Conservation (phyloP, 1,140 invertebrate species). For the Portunus trituberculatus region DNA sequence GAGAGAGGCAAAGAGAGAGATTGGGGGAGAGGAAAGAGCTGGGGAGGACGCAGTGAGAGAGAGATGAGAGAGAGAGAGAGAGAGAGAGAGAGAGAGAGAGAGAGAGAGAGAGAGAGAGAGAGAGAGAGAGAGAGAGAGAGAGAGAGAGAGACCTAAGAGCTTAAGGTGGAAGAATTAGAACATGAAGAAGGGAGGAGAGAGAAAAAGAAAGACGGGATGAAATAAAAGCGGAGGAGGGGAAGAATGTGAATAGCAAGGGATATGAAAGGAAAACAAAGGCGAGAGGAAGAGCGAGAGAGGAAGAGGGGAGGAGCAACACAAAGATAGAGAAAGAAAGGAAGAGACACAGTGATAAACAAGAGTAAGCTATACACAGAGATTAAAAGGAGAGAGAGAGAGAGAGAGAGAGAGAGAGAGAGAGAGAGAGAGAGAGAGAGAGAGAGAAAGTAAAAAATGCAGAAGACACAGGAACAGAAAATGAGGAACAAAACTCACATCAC, state of each 20-base stretch:
- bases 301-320: background rate
- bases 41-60: background rate
- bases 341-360: background rate
- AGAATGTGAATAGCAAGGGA: background rate
- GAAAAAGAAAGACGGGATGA: background rate
- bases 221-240: background rate
- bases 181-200: background rate
- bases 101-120: conserved; percentile 13
- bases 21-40: background rate
- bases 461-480: background rate
- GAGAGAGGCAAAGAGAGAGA: background rate
- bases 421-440: conserved; percentile 28
- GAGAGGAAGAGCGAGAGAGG: background rate
- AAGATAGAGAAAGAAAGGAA: background rate
- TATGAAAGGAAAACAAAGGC: background rate
- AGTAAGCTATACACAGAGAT: background rate
- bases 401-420: conserved; percentile 28
- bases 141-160: background rate
- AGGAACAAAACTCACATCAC: background rate
- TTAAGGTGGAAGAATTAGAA: background rate
- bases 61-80: background rate
- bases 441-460: background rate
- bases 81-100: background rate
- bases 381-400: background rate
- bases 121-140: conserved; percentile 26